Percentiles rank a stretch among this genome's conserved stretches.
Conservation (phyloP, 2,797 vertebrate species). For the Pseudochirops corinnae region DNA sequence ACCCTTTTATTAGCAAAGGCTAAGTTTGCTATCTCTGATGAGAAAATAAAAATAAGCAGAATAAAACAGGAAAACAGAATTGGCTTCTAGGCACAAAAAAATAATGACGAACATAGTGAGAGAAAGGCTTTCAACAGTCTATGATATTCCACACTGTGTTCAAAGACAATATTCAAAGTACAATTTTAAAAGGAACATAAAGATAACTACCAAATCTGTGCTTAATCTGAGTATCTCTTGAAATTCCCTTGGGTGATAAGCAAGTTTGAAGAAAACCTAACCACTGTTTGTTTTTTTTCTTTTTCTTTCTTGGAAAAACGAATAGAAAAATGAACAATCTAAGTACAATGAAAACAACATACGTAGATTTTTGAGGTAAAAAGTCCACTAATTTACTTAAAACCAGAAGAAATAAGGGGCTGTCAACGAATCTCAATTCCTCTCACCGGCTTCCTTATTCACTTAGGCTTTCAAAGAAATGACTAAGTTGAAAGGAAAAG, state of each 20-base stretch:
- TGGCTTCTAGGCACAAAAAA: constrained; percentile 27
- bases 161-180: constrained; percentile 6
- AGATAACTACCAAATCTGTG: background rate
- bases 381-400: background rate
- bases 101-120: background rate
- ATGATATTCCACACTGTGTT: background rate
- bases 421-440: background rate
- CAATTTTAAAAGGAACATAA: background rate
- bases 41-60: background rate
- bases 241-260: background rate
- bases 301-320: background rate
- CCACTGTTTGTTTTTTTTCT: background rate
- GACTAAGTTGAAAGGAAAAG: background rate
- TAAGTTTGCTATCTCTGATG: background rate
- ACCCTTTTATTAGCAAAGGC: constrained; percentile 35
- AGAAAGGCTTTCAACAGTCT: background rate
- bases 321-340: background rate
- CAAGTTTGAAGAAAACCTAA: background rate
- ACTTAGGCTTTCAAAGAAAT: background rate
- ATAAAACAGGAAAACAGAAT: background rate
- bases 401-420: background rate
- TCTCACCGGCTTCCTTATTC: background rate
- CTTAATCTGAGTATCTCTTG: background rate
- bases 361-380: background rate
- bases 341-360: background rate